phyloP scores from a whole-genome alignment of 2,797 vertebrate genomes.

The Vultur gryphus region DNA sequence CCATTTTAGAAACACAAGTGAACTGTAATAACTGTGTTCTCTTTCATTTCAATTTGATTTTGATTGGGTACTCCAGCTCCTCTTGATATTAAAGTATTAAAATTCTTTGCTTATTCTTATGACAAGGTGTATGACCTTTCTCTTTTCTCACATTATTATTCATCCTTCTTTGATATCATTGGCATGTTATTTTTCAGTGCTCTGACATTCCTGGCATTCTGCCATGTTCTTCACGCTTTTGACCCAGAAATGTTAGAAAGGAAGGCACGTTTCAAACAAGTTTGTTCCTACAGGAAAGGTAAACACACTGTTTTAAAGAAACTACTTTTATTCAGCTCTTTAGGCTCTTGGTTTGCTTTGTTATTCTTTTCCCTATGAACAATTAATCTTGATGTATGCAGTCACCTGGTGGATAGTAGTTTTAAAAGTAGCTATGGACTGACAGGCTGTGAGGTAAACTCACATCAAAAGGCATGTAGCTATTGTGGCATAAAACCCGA shows the following conservation, averaged over 20 bases:
- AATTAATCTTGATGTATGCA: background rate
- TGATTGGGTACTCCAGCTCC: background rate
- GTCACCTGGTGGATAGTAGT: background rate
- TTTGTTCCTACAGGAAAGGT: background rate
- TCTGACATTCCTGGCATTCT: constrained; percentile 44
- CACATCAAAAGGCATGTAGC: background rate
- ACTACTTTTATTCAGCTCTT: background rate
- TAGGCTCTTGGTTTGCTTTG: background rate
- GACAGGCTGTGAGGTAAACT: background rate
- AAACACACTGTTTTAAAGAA: background rate
- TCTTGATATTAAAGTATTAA: constrained; percentile 10
- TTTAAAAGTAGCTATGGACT: background rate
- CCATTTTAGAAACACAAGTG: background rate
- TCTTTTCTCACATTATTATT: constrained; percentile 48
- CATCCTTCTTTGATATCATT: constrained; percentile 35
- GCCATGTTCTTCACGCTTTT: background rate
- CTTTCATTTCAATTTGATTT: background rate
- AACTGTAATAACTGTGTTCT: background rate
- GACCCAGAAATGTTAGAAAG: background rate
- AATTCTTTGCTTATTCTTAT: background rate
- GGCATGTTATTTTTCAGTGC: background rate
- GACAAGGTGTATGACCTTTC: constrained; percentile 50
- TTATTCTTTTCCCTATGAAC: background rate
- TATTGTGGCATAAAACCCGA: background rate
- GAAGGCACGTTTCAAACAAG: background rate